Base-by-base conservation (phyloP, 2,797 vertebrate genomes). In the Bradypodion ventrale region DNA sequence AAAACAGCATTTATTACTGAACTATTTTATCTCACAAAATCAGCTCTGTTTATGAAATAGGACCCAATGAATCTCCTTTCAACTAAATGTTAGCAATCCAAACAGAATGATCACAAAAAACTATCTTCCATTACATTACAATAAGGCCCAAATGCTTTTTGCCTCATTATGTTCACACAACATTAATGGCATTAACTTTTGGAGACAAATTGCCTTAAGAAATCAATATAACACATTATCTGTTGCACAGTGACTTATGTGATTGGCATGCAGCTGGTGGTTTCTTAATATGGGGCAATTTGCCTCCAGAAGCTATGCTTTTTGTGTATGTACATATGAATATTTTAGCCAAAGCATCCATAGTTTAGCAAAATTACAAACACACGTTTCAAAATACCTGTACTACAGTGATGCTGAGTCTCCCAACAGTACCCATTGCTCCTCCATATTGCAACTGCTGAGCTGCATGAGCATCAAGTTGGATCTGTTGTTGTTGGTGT, bases 401-500 rank as follows among this genome's bases (percentile, higher is more conserved):
- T 35, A 99, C 98, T 83, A 99, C 98, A 0, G 98, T 99, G 92
- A 99, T 97, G 95, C 97, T 98, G 88, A 99, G 97, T 40, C 98
- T 96, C 23, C 98, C 98, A 15, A 98, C 96, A 0, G 98, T 96
- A 66, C 96, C 96, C 49, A 98, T 89, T 0, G 97, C 87, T 44
- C 97, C 97, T 69, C 97, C 98, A 16, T 96, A 99, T 89, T 99
- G 98, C 75, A 99, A 95, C 94, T 98, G 98, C 62, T 97, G 96
- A 13, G 98, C 98, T 0, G 98, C 96, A 92, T 99, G 98, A 0
- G 98, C 98, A 1, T 99, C 98, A 92, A 98, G 88, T 88, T 99
- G 98, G 65, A 98, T 97, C 93, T 99, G 98, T 92, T 99, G 98
- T 70, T 99, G 98, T 91, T 98, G 98, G 78, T 97, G 97, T 0